phyloP scores from a whole-genome alignment of 2,113 vertebrate species.

The Strix aluco region DNA sequence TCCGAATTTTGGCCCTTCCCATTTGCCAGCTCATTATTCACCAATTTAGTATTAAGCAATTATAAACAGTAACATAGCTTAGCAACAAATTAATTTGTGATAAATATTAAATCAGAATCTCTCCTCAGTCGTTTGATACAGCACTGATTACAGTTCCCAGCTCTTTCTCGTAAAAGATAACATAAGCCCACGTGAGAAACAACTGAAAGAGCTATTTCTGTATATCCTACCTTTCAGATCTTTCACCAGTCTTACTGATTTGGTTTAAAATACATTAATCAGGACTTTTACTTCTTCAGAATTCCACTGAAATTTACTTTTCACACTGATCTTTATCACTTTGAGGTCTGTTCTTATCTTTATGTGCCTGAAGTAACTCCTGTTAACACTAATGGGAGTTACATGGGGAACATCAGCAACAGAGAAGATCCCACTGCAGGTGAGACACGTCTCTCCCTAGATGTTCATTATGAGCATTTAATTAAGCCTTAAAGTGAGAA shows the following conservation, averaged over 20 bases:
- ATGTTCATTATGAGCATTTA: conserved; percentile 30
- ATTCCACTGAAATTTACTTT: conserved; percentile 26
- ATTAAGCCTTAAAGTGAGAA: conserved; percentile 53
- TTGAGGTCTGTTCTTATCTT: conserved; percentile 36
- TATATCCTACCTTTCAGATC: background rate
- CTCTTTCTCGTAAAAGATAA: background rate
- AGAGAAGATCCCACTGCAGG: background rate
- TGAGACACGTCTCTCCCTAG: conserved; percentile 33
- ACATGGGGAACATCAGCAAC: background rate
- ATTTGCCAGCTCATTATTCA: conserved; percentile 50
- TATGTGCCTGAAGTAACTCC: conserved; percentile 35
- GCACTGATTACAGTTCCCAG: background rate
- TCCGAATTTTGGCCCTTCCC: conserved; percentile 40
- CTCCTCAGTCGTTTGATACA: background rate
- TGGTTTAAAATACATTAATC: background rate
- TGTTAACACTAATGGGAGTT: conserved; percentile 54
- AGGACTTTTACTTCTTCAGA: background rate
- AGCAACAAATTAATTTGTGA: background rate
- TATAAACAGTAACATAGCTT: background rate
- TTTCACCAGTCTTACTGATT: background rate
- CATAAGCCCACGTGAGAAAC: background rate
- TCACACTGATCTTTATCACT: conserved; percentile 30
- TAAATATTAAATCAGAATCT: background rate
- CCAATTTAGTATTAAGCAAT: background rate
- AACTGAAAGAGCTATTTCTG: background rate